A percentile compares a stretch with the other conserved stretches of the same genome.
Evolutionary conservation across 2,113 vertebrate genomes (phyloP).

Genomic region (Cyprinodon variegatus): DNA sequence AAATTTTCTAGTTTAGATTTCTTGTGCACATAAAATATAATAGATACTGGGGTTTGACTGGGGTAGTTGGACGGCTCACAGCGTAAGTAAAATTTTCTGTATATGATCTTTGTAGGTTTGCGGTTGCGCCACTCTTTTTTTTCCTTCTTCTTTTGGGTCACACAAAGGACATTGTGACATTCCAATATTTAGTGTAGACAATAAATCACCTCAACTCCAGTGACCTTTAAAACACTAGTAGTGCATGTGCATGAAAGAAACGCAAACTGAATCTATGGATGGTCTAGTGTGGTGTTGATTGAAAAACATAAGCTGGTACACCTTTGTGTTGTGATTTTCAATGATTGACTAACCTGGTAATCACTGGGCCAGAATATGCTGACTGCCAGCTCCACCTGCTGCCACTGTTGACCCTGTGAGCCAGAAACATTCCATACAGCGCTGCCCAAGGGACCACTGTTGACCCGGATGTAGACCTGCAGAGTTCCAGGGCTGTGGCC

Average conservation of each 20-base stretch:
- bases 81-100: too few species aligned
- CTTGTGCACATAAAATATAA: too few species aligned
- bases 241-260: background rate
- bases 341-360: slow-evolving; percentile 86
- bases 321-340: background rate
- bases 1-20: too few species aligned
- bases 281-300: too few species aligned
- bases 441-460: slow-evolving; percentile 86
- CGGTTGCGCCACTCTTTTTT: too few species aligned
- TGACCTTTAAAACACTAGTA: background rate
- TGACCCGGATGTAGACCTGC: slow-evolving; percentile 87
- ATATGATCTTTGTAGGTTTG: too few species aligned
- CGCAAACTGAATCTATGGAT: background rate
- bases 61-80: too few species aligned
- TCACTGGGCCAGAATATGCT: slow-evolving; percentile 98
- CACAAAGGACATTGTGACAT: too few species aligned
- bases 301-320: background rate
- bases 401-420: slow-evolving; percentile 91
- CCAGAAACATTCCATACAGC: slow-evolving; percentile 91
- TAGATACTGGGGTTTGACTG: too few species aligned
- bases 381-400: slow-evolving; percentile 93
- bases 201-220: background rate
- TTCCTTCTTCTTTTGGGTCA: too few species aligned
- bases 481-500: slow-evolving; percentile 91
- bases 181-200: background rate